Percentiles rank a stretch among this genome's conserved stretches.
These are phyloP conservation scores for Notodonta dromedarius DNA, from an alignment of 2,888 invertebrate species.

Conservation along the genomic window DNA sequence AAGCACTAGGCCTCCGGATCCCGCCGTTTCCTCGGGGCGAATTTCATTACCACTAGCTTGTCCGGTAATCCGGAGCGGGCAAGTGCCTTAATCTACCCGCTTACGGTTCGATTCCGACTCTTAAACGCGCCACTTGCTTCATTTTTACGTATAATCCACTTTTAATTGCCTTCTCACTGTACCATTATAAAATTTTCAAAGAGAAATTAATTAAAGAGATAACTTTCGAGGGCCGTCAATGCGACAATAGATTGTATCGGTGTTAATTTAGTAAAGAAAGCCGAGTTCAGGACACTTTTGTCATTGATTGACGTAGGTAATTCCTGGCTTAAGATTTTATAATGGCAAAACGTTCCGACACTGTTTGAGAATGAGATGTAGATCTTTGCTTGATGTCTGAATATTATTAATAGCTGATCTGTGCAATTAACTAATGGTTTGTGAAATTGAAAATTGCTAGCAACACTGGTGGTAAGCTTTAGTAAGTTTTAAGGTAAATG, in stretches of 20 bases:
- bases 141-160: conserved; percentile 81
- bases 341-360: conserved; percentile 44
- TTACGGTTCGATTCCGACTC: conserved; percentile 75
- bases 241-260: conserved; percentile 76
- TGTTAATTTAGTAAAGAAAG: conserved; percentile 74
- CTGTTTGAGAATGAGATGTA: conserved; percentile 41
- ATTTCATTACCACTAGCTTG: conserved; percentile 82
- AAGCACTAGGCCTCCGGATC: conserved; percentile 73
- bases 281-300: conserved; percentile 58
- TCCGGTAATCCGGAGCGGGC: conserved; percentile 74
- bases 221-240: conserved; percentile 70
- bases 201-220: conserved; percentile 74
- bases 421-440: conserved; percentile 17
- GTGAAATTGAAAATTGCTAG: conserved; percentile 20
- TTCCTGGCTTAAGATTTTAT: conserved; percentile 49
- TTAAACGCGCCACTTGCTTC: conserved; percentile 73
- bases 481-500: background rate
- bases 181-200: conserved; percentile 73
- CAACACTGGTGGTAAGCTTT: background rate
- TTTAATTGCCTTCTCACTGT: conserved; percentile 76
- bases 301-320: conserved; percentile 59
- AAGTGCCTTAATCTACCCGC: conserved; percentile 78
- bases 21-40: conserved; percentile 75
- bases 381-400: conserved; percentile 32
- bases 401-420: conserved; percentile 25